These are phyloP conservation scores for Lepidothrix coronata DNA, from an alignment of 2,113 vertebrate species.

Conservation along the genomic window DNA sequence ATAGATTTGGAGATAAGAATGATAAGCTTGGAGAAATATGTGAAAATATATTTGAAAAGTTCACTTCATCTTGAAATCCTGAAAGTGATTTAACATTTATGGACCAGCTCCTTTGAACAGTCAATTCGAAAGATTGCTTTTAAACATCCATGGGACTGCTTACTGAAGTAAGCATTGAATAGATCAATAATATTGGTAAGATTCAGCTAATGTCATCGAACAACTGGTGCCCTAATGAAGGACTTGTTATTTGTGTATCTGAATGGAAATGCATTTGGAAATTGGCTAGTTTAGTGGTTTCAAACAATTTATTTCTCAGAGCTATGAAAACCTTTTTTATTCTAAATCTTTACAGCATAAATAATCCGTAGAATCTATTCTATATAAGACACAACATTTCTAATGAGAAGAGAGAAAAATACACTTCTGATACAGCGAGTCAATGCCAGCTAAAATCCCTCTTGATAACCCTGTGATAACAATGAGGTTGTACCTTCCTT, in stretches of 20 bases:
- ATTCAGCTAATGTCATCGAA: not conserved
- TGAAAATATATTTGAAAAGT: not conserved
- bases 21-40: not conserved
- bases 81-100: not conserved
- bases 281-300: not conserved
- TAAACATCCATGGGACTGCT: not conserved
- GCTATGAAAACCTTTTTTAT: not conserved
- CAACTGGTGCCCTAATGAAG: not conserved
- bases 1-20: not conserved
- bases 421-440: not conserved
- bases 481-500: not conserved
- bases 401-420: not conserved
- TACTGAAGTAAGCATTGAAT: not conserved
- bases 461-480: not conserved
- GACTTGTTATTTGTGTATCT: not conserved
- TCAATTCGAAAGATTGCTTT: not conserved
- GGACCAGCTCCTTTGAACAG: not conserved
- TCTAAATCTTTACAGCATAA: not conserved
- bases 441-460: not conserved
- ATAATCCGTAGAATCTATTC: not conserved
- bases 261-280: conserved; percentile 2
- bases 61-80: not conserved
- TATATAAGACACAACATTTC: not conserved
- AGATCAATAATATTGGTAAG: not conserved
- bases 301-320: not conserved